Percentiles rank a stretch among this genome's conserved stretches.
Evolutionary conservation across 2,797 vertebrate genomes (phyloP).

Genomic region (Periparus ater): DNA sequence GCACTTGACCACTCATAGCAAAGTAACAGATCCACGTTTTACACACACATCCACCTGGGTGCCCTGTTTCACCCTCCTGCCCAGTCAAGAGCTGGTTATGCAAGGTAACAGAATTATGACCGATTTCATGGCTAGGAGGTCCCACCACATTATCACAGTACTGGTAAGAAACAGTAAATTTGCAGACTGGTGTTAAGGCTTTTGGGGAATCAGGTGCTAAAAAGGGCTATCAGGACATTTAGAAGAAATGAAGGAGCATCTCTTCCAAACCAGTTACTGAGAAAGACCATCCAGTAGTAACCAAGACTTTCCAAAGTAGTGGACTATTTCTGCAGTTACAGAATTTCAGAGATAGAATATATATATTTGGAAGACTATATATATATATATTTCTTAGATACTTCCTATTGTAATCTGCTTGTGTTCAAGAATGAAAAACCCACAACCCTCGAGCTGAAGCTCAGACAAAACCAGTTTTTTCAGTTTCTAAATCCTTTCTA

Average conservation of each 20-base stretch:
- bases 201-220: neutral
- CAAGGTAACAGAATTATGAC: neutral
- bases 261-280: neutral
- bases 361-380: neutral
- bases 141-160: neutral
- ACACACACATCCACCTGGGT: neutral
- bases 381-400: neutral
- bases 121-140: neutral
- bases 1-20: neutral
- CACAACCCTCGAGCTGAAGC: neutral
- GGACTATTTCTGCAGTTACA: neutral
- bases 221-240: neutral
- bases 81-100: neutral
- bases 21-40: neutral
- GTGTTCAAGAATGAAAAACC: neutral
- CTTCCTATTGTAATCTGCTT: neutral
- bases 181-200: neutral
- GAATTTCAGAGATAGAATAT: neutral
- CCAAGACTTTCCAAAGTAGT: neutral
- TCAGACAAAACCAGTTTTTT: constrained; percentile 30
- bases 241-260: neutral
- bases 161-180: neutral
- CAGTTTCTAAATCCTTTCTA: constrained; percentile 45
- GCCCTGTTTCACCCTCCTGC: neutral
- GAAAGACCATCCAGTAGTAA: neutral